Evolutionary conservation across 2,113 vertebrate species (phyloP).

Genomic region (Chelonoidis abingdonii): DNA sequence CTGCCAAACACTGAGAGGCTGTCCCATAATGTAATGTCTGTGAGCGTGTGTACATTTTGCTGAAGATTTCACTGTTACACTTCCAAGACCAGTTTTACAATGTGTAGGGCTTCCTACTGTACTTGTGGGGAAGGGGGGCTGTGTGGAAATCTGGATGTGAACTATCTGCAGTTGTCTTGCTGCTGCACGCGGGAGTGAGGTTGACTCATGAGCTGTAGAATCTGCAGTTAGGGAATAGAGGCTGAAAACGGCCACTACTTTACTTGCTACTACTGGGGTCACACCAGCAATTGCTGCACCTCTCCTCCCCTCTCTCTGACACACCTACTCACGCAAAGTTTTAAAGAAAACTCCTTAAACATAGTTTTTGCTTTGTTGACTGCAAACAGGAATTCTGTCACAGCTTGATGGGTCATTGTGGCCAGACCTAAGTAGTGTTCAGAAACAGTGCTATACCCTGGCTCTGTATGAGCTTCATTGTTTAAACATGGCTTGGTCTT

Average conservation of each 20-base stretch:
- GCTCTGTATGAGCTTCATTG: not conserved
- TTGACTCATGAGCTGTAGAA: not conserved
- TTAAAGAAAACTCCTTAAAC: not conserved
- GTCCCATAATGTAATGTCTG: not conserved
- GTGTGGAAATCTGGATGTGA: not conserved
- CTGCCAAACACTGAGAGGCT: too few relatives aligned
- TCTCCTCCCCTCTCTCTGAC: not conserved
- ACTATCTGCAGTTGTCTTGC: not conserved
- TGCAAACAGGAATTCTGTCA: not conserved
- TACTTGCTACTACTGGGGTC: not conserved
- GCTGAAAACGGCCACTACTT: not conserved
- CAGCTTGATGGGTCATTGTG: not conserved
- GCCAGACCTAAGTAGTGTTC: not conserved
- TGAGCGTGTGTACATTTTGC: not conserved
- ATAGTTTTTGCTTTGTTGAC: not conserved
- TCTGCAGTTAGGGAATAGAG: not conserved
- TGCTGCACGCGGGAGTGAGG: not conserved
- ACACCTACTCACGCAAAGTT: not conserved
- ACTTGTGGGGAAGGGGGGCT: rapidly evolving
- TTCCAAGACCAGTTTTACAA: not conserved
- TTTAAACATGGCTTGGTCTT: not conserved
- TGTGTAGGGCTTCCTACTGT: not conserved
- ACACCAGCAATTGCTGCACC: not conserved
- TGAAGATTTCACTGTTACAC: not conserved
- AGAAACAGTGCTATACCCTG: not conserved